A percentile compares a stretch with the other conserved stretches of the same genome.
phyloP scores from a whole-genome alignment of 2,888 invertebrate species.

The Lasius platythorax region DNA sequence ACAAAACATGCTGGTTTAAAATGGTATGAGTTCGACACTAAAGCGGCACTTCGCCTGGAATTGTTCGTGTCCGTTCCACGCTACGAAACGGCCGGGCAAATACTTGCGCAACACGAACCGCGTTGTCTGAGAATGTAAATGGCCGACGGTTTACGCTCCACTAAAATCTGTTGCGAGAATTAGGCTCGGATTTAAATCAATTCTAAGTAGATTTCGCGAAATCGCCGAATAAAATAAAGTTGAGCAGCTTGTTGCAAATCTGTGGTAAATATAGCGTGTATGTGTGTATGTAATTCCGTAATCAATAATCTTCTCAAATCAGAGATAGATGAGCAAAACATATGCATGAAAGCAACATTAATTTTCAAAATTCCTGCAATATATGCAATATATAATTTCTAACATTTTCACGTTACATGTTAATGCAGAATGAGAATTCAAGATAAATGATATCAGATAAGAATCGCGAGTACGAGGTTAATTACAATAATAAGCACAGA shows the following conservation, averaged over 20 bases:
- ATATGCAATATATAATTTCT: neutral
- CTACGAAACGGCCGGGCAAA: conserved; percentile 73
- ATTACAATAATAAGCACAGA: conserved; percentile 69
- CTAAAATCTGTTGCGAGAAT: conserved; percentile 48
- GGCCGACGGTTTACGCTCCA: conserved; percentile 62
- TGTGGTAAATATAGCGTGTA: conserved; percentile 3
- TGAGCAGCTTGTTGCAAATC: neutral
- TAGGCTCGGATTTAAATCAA: conserved; percentile 59
- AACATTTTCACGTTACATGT: neutral
- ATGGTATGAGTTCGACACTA: conserved; percentile 58
- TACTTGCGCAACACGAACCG: conserved; percentile 75
- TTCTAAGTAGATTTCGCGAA: conserved; percentile 57
- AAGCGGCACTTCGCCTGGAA: conserved; percentile 67
- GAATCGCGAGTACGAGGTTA: conserved; percentile 61
- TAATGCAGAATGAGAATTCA: conserved; percentile 44
- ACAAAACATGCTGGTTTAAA: conserved; percentile 59
- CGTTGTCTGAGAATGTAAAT: conserved; percentile 69
- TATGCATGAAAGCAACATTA: neutral
- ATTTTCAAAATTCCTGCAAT: neutral
- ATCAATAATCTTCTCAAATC: conserved; percentile 30
- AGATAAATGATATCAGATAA: conserved; percentile 57
- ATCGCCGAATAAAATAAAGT: conserved; percentile 21
- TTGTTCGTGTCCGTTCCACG: conserved; percentile 61
- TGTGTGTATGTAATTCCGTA: neutral
- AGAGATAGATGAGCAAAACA: neutral